Evolutionary conservation across 2,113 vertebrate species (phyloP), one percentile per base, ranked within the genome.

Genomic region (Gymnogyps californianus): DNA sequence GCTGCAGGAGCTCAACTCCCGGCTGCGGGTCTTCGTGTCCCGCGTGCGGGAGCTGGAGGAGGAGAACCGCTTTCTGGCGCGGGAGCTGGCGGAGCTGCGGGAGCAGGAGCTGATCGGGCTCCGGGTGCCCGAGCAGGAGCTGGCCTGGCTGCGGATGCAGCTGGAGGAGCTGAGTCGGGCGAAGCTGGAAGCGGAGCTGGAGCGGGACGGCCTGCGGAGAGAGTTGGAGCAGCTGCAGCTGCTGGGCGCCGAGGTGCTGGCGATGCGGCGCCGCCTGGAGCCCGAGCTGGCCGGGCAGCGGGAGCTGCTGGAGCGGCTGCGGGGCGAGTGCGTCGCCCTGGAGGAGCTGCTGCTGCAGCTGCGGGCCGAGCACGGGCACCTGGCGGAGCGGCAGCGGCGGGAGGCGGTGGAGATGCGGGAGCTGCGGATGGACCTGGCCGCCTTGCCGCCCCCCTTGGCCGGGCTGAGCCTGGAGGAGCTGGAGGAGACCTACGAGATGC

Each of bases 1-100:
- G 21, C 74, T 96, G 51, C 98, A 98, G 94, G 97, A 98, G 93
- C 98, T 99, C 78, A 99, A 99, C 96, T 95, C 97, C 96, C 98
- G 99, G 78, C 98, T 99, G 51, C 85, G 96, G 32, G 98, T 99
- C 47, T 99, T 99, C 75, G 98, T 99, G 69, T 96, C 97, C 89
- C 98, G 99, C 64, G 98, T 99, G 32, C 98, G 99, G 95, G 98
- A 99, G 91, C 87, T 99, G 96, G 99, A 99, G 94, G 96, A 96
- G 81, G 95, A 97, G 90, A 96, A 97, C 93, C 96, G 96, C 62
- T 96, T 93, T 46, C 98, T 99, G 38, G 96, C 98, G 52, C 97
- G 98, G 84, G 98, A 98, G 59, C 91, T 97, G 91, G 98, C 97
- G 69, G 96, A 95, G 84, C 76, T 95, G 88, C 90, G 96, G 74